phyloP scores from a whole-genome alignment of 2,113 vertebrate genomes.

The Gorsachius goisagi region DNA sequence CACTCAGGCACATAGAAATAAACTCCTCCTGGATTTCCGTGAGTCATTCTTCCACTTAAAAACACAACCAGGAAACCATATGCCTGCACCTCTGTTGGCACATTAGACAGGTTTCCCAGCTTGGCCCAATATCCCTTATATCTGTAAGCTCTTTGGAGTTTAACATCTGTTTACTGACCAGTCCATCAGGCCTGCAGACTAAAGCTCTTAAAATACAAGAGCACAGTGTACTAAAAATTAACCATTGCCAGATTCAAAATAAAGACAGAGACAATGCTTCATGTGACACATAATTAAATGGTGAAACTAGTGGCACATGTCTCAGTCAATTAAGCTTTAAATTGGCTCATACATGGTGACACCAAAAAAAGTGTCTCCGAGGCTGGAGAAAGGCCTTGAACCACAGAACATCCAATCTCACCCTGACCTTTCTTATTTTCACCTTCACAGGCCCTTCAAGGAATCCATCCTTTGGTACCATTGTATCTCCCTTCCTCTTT shows the following conservation, averaged over 20 bases:
- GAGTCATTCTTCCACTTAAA: background rate
- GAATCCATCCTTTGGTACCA: background rate
- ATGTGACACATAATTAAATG: background rate
- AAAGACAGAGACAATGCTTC: background rate
- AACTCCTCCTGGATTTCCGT: background rate
- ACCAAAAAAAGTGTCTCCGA: background rate
- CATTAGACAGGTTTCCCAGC: background rate
- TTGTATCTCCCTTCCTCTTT: background rate
- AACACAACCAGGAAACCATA: background rate
- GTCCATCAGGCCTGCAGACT: background rate
- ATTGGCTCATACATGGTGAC: background rate
- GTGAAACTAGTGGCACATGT: background rate
- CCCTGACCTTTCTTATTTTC: background rate
- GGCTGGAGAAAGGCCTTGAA: background rate
- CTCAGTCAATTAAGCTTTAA: background rate
- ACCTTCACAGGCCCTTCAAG: background rate
- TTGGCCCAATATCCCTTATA: background rate
- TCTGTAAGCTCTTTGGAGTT: background rate
- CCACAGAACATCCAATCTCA: background rate
- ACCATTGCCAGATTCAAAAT: background rate
- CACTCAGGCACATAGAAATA: background rate
- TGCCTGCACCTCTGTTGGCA: background rate
- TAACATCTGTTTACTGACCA: background rate
- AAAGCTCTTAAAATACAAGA: background rate
- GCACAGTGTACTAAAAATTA: background rate